Conservation (phyloP, 2,888 invertebrate genomes). For the Eupithecia abbreviata region DNA sequence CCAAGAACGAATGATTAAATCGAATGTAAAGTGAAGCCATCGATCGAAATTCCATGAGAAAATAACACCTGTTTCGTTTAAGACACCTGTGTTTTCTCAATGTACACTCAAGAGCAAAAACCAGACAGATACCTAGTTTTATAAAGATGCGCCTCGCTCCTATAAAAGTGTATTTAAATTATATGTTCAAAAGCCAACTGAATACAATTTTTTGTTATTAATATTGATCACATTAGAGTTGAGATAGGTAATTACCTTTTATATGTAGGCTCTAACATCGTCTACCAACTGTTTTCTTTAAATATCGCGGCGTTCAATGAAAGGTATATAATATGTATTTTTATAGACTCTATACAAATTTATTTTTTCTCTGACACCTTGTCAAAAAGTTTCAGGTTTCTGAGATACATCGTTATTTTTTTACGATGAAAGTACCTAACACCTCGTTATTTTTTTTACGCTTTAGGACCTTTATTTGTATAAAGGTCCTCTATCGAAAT, state of each 20-base stretch:
- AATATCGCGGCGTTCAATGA: too few species aligned
- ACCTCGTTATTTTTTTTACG: too few species aligned
- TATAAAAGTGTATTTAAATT: background rate
- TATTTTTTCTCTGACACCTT: too few species aligned
- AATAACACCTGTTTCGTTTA: conserved; percentile 47
- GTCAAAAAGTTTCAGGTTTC: too few species aligned
- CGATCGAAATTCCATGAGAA: conserved; percentile 64
- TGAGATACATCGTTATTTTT: too few species aligned
- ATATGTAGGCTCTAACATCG: too few species aligned
- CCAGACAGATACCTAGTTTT: background rate
- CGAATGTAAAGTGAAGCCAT: conserved; percentile 52
- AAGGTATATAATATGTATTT: too few species aligned
- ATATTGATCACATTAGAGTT: background rate
- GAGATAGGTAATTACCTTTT: background rate
- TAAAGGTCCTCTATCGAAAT: too few species aligned
- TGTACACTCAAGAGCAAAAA: conserved; percentile 24
- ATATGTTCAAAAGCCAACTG: background rate
- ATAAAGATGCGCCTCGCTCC: background rate
- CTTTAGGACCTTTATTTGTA: too few species aligned
- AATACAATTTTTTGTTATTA: background rate
- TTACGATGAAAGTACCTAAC: too few species aligned
- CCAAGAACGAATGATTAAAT: conserved; percentile 47
- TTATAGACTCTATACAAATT: too few species aligned
- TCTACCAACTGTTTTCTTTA: too few species aligned
- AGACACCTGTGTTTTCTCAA: conserved; percentile 49